Conservation (phyloP, 2,113 vertebrate genomes). For the human region DNA sequence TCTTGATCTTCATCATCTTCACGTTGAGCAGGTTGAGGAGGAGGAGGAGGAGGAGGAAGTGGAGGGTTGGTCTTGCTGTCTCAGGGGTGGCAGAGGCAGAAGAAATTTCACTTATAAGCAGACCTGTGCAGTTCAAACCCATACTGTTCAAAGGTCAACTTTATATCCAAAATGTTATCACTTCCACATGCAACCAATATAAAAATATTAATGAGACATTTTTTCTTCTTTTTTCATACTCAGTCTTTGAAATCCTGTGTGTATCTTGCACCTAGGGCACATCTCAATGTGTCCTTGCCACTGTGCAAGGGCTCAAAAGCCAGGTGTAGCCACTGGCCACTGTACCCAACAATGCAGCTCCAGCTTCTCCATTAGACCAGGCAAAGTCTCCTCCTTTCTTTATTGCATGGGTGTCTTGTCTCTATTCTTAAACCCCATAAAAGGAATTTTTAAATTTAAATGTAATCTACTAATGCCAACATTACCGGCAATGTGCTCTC, state of each 20-base stretch:
- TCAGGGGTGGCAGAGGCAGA: neutral
- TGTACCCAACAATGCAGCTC: rapidly evolving
- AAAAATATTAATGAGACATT: neutral
- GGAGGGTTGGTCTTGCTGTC: neutral
- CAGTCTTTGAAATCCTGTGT: neutral
- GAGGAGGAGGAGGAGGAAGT: neutral
- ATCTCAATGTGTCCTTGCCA: rapidly evolving
- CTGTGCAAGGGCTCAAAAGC: rapidly evolving
- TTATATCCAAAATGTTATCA: neutral
- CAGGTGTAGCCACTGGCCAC: rapidly evolving
- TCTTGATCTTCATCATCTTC: neutral
- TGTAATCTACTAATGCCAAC: conserved; percentile 75
- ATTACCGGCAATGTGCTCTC: conserved; percentile 79
- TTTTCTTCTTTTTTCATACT: neutral
- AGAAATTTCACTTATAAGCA: neutral
- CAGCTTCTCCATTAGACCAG: neutral
- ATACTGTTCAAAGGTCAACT: neutral
- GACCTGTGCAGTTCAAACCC: neutral
- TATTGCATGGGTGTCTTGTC: neutral
- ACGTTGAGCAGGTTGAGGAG: neutral
- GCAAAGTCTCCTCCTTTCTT: neutral
- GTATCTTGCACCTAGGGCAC: neutral
- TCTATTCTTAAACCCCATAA: conserved; percentile 58
- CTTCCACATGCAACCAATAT: neutral
- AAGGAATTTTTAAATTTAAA: conserved; percentile 76